phyloP scores from a whole-genome alignment of 2,797 vertebrate genomes.

The Pogoniulus pusillus region DNA sequence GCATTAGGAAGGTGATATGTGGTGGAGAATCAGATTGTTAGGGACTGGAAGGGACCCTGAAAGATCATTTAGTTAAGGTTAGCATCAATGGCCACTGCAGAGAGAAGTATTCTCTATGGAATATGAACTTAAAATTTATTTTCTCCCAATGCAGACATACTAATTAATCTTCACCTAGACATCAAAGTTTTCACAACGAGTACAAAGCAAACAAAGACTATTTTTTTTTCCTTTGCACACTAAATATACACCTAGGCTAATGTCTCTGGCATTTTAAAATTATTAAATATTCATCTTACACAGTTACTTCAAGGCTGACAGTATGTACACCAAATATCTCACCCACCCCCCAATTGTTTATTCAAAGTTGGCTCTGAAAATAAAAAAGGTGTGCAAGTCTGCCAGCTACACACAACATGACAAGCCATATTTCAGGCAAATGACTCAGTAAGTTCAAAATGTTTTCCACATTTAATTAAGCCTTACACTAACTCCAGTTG shows the following conservation, averaged over 20 bases:
- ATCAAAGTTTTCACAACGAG: neutral
- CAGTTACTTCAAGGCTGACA: neutral
- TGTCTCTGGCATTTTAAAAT: neutral
- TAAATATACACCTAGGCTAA: neutral
- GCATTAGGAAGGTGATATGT: no score
- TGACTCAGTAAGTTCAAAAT: conserved; percentile 42
- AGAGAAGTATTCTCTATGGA: neutral
- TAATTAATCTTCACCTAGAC: neutral
- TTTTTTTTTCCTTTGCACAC: neutral
- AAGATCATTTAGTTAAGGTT: no score
- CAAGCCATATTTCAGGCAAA: conserved; percentile 39
- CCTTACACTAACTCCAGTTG: conserved; percentile 21
- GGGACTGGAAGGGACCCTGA: no score
- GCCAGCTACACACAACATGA: neutral
- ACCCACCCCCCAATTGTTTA: neutral
- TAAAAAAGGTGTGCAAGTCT: neutral
- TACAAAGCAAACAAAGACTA: neutral
- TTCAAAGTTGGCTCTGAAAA: neutral
- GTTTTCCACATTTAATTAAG: conserved; percentile 65
- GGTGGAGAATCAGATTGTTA: no score
- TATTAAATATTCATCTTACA: neutral
- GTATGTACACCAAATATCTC: neutral
- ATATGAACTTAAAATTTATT: neutral
- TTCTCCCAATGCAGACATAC: neutral
- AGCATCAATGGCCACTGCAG: no score